These are phyloP conservation scores for Coelopa pilipes DNA, from an alignment of 2,888 invertebrate genomes.

Conservation along the genomic window DNA sequence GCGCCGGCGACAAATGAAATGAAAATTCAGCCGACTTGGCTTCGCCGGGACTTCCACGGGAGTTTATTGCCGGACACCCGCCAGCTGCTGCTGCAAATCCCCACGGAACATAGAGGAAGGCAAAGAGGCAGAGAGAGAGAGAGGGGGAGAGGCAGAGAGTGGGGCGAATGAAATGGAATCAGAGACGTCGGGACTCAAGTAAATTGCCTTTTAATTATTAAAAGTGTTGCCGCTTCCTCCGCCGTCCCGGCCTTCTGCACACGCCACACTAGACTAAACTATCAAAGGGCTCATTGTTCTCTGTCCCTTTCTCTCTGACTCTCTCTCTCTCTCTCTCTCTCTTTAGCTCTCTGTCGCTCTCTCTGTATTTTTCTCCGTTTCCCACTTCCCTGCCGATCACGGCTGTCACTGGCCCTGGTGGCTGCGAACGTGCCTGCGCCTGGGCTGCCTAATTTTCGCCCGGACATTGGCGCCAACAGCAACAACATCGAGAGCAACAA, in stretches of 20 bases:
- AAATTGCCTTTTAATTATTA: slow-evolving; percentile 26
- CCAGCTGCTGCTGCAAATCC: slow-evolving; percentile 13
- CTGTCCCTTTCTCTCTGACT: not conserved
- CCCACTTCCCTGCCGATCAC: not conserved
- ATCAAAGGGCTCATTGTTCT: not conserved
- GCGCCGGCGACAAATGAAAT: not conserved
- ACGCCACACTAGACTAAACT: not conserved
- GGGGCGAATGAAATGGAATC: not conserved
- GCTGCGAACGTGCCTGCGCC: not conserved
- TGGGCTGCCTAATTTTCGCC: not conserved
- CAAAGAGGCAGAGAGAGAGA: not conserved
- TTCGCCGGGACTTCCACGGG: not conserved
- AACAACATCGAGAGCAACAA: not conserved
- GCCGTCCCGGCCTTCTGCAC: not conserved
- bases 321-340: not conserved
- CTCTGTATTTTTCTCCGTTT: no score
- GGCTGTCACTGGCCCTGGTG: not conserved
- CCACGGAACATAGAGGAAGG: not conserved
- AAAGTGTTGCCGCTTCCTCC: slow-evolving; percentile 4
- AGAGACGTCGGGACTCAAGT: not conserved
- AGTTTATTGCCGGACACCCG: not conserved
- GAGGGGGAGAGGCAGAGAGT: not conserved
- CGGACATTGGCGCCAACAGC: not conserved
- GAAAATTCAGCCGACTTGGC: not conserved
- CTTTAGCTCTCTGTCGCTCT: no score